phyloP scores from a whole-genome alignment of 1,140 invertebrate genomes.

The Pogonognathellus flavescens region DNA sequence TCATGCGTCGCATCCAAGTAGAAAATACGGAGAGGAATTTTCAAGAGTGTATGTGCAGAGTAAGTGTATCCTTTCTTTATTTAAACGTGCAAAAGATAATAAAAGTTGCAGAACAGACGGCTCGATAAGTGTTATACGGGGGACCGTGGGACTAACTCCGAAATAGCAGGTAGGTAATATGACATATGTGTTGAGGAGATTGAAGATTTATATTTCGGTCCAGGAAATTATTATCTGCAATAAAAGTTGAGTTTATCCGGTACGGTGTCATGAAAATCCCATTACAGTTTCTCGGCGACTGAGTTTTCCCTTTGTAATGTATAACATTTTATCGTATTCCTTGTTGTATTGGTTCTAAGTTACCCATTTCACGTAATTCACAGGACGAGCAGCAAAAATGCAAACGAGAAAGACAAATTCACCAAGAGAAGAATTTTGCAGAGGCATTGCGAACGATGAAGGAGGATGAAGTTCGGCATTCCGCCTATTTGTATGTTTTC shows the following conservation, averaged over 20 bases:
- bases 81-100: background rate
- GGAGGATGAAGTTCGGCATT: slow-evolving; percentile 62
- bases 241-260: background rate
- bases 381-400: slow-evolving; percentile 61
- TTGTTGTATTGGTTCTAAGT: background rate
- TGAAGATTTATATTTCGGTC: background rate
- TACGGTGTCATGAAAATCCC: background rate
- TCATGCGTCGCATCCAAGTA: slow-evolving; percentile 57
- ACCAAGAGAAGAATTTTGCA: slow-evolving; percentile 62
- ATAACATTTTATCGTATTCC: background rate
- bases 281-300: slow-evolving; percentile 5
- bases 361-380: background rate
- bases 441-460: slow-evolving; percentile 57
- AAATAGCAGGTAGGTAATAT: background rate
- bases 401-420: slow-evolving; percentile 51
- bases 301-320: background rate
- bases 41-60: slow-evolving; percentile 64
- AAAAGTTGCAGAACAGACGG: too few relatives aligned
- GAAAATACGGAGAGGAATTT: slow-evolving; percentile 63
- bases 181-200: background rate
- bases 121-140: background rate
- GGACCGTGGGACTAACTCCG: background rate
- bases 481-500: slow-evolving; percentile 58
- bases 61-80: slow-evolving; percentile 23
- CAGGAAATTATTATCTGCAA: slow-evolving; percentile 30